phyloP scores from a whole-genome alignment of 2,113 vertebrate genomes.

The Brachirus orientalis region DNA sequence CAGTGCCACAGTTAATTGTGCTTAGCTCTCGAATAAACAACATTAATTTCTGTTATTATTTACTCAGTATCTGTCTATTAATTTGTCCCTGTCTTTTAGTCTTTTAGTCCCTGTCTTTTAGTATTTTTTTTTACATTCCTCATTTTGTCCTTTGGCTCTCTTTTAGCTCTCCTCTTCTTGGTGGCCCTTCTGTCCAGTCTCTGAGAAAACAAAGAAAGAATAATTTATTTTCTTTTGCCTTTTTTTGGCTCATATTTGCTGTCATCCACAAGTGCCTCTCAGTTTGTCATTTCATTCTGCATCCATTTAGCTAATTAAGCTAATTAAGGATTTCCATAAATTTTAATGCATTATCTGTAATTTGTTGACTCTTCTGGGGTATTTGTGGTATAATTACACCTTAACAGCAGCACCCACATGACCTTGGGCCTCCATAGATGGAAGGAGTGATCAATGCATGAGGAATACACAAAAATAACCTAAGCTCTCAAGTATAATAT shows the following conservation, averaged over 20 bases:
- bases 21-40: constrained; percentile 76
- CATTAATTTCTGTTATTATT: constrained; percentile 69
- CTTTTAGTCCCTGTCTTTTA: constrained; percentile 9
- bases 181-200: not conserved
- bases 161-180: not conserved
- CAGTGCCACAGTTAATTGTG: constrained; percentile 81
- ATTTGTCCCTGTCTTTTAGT: constrained; percentile 61
- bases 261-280: constrained; percentile 69
- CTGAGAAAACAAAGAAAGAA: not conserved
- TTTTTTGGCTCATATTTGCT: constrained; percentile 54
- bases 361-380: constrained; percentile 78
- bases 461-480: constrained; percentile 10
- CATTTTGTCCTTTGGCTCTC: not conserved
- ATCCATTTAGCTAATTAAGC: constrained; percentile 75
- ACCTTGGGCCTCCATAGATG: constrained; percentile 46
- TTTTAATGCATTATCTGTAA: constrained; percentile 80
- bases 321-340: constrained; percentile 82
- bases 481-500: constrained; percentile 26
- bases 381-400: constrained; percentile 77
- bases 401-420: constrained; percentile 64
- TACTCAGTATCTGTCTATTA: constrained; percentile 63
- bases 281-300: constrained; percentile 70
- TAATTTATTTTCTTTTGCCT: constrained; percentile 14
- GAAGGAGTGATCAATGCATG: constrained; percentile 6
- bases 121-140: constrained; percentile 4